phyloP scores from a whole-genome alignment of 2,797 vertebrate genomes.

The Philypnodon macrostomus region DNA sequence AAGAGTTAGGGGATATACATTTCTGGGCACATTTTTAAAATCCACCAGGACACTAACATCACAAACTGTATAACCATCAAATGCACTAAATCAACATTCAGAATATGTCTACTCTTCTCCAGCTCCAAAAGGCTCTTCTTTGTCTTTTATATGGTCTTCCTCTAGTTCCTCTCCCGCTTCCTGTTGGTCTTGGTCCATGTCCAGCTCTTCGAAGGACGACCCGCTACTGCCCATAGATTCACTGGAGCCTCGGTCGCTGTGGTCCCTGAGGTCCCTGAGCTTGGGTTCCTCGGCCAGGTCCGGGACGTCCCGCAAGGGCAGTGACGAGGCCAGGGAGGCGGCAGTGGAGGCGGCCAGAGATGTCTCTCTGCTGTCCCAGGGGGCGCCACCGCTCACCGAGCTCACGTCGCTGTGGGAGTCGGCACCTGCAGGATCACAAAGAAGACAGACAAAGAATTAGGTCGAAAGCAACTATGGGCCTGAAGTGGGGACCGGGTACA shows the following conservation, averaged over 20 bases:
- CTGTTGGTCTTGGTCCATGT: constrained; percentile 82
- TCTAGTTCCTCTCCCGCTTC: constrained; percentile 46
- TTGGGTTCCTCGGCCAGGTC: constrained; percentile 72
- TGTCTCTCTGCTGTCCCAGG: constrained; percentile 85
- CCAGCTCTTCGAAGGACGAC: constrained; percentile 97
- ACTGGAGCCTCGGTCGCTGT: constrained; percentile 82
- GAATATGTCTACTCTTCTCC: constrained; percentile 73
- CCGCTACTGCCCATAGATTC: constrained; percentile 84
- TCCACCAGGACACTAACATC: constrained; percentile 53
- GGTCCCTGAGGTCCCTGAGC: constrained; percentile 56
- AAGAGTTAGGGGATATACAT: too few relatives aligned
- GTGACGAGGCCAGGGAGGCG: constrained; percentile 68
- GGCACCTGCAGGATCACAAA: constrained; percentile 61
- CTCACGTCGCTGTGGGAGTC: constrained; percentile 84
- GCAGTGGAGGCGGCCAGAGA: constrained; percentile 79
- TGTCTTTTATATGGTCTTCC: constrained; percentile 32
- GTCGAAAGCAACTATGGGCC: too few relatives aligned
- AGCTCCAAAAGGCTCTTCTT: constrained; percentile 66
- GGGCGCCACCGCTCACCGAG: constrained; percentile 80
- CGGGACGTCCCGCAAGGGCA: constrained; percentile 68
- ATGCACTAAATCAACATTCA: constrained; percentile 34
- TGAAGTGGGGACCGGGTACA: too few relatives aligned
- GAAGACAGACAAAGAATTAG: background rate
- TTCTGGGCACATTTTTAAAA: too few relatives aligned
- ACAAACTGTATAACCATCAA: constrained; percentile 62